phyloP scores from a whole-genome alignment of 2,113 vertebrate species.

The Ammodytes marinus region DNA sequence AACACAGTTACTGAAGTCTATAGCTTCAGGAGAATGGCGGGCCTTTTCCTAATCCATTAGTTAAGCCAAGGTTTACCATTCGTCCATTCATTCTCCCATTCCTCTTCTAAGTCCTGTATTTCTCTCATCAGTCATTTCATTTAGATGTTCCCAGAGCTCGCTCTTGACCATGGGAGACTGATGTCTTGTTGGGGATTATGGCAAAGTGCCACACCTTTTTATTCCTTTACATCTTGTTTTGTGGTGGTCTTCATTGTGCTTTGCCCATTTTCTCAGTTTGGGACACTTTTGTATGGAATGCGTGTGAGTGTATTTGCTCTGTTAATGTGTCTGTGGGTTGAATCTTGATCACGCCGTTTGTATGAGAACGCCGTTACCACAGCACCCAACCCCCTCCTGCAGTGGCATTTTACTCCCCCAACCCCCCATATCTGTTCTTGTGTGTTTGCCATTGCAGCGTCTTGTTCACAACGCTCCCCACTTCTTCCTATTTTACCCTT shows the following conservation, averaged over 20 bases:
- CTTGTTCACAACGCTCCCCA: slow-evolving; percentile 67
- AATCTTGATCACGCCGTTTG: slow-evolving; percentile 69
- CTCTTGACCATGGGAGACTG: slow-evolving; percentile 58
- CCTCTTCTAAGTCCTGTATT: slow-evolving; percentile 60
- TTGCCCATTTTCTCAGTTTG: slow-evolving; percentile 51
- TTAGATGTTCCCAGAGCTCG: slow-evolving; percentile 64
- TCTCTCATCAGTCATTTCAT: slow-evolving; percentile 55
- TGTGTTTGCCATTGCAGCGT: slow-evolving; percentile 57
- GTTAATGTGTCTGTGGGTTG: slow-evolving; percentile 57
- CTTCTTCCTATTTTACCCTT: slow-evolving; percentile 65
- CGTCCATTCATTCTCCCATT: slow-evolving; percentile 55
- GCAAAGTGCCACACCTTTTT: slow-evolving; percentile 70
- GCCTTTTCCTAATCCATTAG: slow-evolving; percentile 44
- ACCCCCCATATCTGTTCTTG: slow-evolving; percentile 66
- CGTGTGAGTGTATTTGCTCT: slow-evolving; percentile 52
- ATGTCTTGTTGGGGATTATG: slow-evolving; percentile 75
- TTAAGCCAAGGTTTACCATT: slow-evolving; percentile 58
- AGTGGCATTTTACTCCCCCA: slow-evolving; percentile 70
- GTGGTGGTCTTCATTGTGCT: slow-evolving; percentile 31
- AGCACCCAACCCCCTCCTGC: slow-evolving; percentile 57
- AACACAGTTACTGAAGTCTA: background rate
- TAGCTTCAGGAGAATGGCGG: slow-evolving; percentile 20
- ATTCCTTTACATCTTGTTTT: slow-evolving; percentile 65
- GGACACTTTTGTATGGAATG: slow-evolving; percentile 46
- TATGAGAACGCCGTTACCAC: slow-evolving; percentile 69